Conservation (phyloP, 2,797 vertebrate species). For the Tympanoctomys barrerae region DNA sequence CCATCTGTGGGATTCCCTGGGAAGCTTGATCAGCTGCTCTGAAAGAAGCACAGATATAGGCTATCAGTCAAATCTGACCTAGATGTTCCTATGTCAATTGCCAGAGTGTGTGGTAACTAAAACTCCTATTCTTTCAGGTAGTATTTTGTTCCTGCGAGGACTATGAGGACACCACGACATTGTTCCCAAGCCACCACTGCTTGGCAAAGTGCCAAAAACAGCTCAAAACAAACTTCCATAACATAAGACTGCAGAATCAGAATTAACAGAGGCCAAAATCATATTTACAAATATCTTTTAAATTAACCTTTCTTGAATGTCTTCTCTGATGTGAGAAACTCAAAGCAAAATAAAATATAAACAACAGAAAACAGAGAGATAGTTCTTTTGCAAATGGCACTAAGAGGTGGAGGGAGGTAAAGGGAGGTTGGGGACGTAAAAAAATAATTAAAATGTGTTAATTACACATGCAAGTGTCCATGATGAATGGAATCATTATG, state of each 20-base stretch:
- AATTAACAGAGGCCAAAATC: not conserved
- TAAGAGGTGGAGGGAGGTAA: not conserved
- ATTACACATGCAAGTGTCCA: not conserved
- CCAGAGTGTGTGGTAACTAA: not conserved
- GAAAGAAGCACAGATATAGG: not conserved
- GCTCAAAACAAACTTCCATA: conserved; percentile 2
- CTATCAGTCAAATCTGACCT: not conserved
- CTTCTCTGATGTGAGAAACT: not conserved
- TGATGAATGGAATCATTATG: not conserved
- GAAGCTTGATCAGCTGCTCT: not conserved
- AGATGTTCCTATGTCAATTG: not conserved
- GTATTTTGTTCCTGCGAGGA: not conserved
- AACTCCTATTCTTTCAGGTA: not conserved
- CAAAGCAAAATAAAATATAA: not conserved
- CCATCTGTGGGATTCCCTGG: not conserved
- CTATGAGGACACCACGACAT: not conserved
- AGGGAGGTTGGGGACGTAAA: not conserved
- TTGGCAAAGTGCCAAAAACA: not conserved
- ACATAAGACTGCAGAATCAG: not conserved
- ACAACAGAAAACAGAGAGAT: not conserved
- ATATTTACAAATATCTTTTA: conserved; percentile 34
- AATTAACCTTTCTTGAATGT: not conserved
- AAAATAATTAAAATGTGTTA: not conserved
- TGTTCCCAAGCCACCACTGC: not conserved
- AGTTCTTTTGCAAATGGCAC: not conserved